Base-by-base conservation (phyloP, 2,797 vertebrate genomes). In the Poeciliopsis infans region DNA sequence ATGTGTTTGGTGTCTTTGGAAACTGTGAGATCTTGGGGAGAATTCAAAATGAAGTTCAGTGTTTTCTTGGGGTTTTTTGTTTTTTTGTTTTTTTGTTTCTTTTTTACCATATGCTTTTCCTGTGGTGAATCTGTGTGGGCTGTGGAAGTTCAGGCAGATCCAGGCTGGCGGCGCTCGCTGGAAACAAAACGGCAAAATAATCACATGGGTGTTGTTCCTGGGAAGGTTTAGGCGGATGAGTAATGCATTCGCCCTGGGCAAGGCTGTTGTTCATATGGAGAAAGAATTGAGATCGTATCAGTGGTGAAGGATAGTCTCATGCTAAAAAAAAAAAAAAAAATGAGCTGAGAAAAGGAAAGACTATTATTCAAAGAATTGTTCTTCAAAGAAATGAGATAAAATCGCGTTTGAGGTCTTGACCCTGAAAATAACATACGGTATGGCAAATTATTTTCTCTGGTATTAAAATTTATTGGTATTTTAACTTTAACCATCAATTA, bases 1-100 rank as follows among this genome's bases (percentile, higher is more conserved):
- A 85, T 79, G 68, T 80, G 72, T 84, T 89, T 85, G 74, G 74
- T 84, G 55, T 84, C 82, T 73, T 87, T 84, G 86, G 88, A 89
- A 89, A 82, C 85, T 39, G 83, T 20, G 4, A 74, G 70, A 79
- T 82, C 78, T 85, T 20, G 82, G 83, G 78, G 57, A 16, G 83
- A 90, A 89, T 86, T 74, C 20, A 55, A 78, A 85, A 75, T 88
- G 79, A 86, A 79, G 81, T 75, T 79, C 79, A 86, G 74, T 5
- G 59, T 20, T 51, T 51, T 47, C 5, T 47, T 0, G 36, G 36
- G 3, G 36, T 1, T 1, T 31, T 13, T 46, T 46, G 77, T 85
- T 80, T 72, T 83, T 70, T 76, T 74, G 47, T 3, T 7, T 85
- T 80, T 72, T 84, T 70, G 72, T 74, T 51, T 41, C 1, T 77